Evolutionary conservation across 2,888 invertebrate species (phyloP).

Genomic region (Acrobasis consociella): DNA sequence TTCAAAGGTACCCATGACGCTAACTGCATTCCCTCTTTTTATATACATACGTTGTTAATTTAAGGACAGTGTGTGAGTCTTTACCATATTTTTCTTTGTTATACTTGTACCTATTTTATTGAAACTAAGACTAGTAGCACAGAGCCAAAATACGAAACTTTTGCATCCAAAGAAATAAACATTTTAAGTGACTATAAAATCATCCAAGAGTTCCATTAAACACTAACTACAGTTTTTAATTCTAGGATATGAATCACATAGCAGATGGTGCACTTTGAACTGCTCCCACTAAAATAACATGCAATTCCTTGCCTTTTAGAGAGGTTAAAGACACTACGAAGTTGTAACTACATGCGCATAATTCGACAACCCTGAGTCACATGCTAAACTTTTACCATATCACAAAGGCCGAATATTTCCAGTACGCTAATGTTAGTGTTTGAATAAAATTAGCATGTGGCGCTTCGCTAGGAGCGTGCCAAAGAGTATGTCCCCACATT

Average conservation of each 20-base stretch:
- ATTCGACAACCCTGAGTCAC: conserved; percentile 41
- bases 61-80: no score
- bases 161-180: neutral
- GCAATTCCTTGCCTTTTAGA: conserved; percentile 25
- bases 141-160: no score
- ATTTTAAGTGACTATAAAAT: neutral
- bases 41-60: no score
- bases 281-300: neutral
- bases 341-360: conserved; percentile 48
- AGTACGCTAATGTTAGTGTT: conserved; percentile 48
- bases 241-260: neutral
- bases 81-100: no score
- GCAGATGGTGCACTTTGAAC: neutral
- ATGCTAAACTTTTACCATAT: conserved; percentile 32
- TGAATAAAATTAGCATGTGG: conserved; percentile 52
- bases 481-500: conserved; percentile 65
- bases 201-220: neutral
- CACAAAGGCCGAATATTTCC: conserved; percentile 39
- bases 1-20: no score
- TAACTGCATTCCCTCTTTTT: no score
- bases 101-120: no score
- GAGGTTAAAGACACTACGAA: conserved; percentile 36
- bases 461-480: conserved; percentile 39
- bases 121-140: no score
- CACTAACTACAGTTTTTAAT: neutral